Percentiles rank a stretch among this genome's conserved stretches.
phyloP scores from a whole-genome alignment of 2,113 vertebrate genomes.

The Saiga tatarica region DNA sequence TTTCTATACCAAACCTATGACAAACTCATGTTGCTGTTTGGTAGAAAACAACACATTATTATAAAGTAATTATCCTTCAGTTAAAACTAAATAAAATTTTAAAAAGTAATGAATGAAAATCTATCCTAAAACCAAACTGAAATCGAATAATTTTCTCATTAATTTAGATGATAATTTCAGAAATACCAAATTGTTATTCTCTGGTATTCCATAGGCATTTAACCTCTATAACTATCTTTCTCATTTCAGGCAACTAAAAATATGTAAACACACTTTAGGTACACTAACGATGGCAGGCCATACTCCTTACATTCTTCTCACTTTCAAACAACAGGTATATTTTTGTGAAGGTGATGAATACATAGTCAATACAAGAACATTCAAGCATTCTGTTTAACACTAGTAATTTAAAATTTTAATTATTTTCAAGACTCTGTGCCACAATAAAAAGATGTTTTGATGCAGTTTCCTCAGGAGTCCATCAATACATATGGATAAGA shows the following conservation, averaged over 20 bases:
- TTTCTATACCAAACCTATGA: not conserved
- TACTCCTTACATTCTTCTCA: not conserved
- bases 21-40: not conserved
- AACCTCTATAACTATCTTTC: not conserved
- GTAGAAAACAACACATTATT: not conserved
- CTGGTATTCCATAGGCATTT: not conserved
- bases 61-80: not conserved
- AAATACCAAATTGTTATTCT: slow-evolving; percentile 20
- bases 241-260: slow-evolving; percentile 13
- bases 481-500: not conserved
- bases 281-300: not conserved
- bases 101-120: not conserved
- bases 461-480: slow-evolving; percentile 15
- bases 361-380: not conserved
- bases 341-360: not conserved
- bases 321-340: not conserved
- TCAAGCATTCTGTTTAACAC: not conserved
- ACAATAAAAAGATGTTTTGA: slow-evolving; percentile 41
- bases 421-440: slow-evolving; percentile 1
- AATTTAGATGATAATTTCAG: slow-evolving; percentile 28
- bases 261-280: not conserved
- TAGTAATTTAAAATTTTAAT: not conserved
- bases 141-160: slow-evolving; percentile 16
- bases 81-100: not conserved
- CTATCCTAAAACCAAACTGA: not conserved